phyloP scores from a whole-genome alignment of 2,888 invertebrate species.

The Sialis fuliginosa region DNA sequence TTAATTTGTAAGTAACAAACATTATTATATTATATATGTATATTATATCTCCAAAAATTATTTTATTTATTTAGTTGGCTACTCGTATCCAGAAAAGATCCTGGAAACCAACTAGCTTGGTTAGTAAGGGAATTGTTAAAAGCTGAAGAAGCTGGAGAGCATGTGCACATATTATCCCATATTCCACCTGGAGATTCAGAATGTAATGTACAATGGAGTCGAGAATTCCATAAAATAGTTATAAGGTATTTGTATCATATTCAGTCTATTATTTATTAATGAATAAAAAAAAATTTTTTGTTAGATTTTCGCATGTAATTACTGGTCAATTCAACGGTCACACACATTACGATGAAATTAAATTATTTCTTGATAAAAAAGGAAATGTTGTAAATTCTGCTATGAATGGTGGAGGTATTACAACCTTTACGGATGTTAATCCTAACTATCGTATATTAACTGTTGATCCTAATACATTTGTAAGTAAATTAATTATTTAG shows the following conservation, averaged over 20 bases:
- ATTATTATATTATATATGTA: no score
- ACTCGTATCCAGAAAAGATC: slow-evolving; percentile 40
- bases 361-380: slow-evolving; percentile 45
- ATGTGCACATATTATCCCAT: slow-evolving; percentile 24
- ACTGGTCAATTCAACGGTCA: slow-evolving; percentile 24
- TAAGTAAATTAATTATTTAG: slow-evolving; percentile 22
- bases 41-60: background rate
- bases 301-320: slow-evolving; percentile 1
- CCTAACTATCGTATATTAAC: slow-evolving; percentile 67
- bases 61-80: slow-evolving; percentile 17
- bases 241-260: slow-evolving; percentile 32
- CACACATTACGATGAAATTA: slow-evolving; percentile 59
- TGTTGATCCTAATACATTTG: slow-evolving; percentile 39
- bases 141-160: slow-evolving; percentile 56
- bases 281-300: slow-evolving; percentile 59
- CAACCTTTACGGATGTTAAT: slow-evolving; percentile 30
- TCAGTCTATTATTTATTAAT: slow-evolving; percentile 38
- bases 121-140: slow-evolving; percentile 48
- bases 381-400: slow-evolving; percentile 35
- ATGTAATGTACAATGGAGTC: slow-evolving; percentile 50
- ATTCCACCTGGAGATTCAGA: slow-evolving; percentile 27
- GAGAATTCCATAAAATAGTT: slow-evolving; percentile 37
- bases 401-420: slow-evolving; percentile 71
- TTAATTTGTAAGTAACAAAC: slow-evolving; percentile 41
- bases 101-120: slow-evolving; percentile 66